Percentiles rank a stretch among this genome's conserved stretches.
Conservation (phyloP, 2,113 vertebrate genomes). For the Petromus typicus region DNA sequence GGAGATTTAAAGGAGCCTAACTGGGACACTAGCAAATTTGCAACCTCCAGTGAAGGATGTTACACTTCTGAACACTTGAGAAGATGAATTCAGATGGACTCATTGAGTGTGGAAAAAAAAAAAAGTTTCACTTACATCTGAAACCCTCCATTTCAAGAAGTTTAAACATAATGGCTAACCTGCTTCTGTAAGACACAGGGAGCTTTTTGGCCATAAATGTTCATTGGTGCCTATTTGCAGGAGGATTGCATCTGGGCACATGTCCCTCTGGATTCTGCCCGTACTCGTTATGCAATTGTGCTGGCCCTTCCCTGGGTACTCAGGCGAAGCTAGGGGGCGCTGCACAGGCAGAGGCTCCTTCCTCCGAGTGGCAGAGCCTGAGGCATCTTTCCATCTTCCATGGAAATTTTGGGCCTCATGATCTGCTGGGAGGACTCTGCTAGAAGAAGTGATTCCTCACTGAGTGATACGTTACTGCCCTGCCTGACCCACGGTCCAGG, state of each 20-base stretch:
- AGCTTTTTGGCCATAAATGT: neutral
- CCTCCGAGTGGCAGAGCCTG: neutral
- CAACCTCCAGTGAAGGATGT: constrained; percentile 53
- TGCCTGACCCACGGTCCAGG: neutral
- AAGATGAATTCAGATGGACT: neutral
- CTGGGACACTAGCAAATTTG: constrained; percentile 2
- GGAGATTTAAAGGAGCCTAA: constrained; percentile 8
- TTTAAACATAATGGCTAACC: neutral
- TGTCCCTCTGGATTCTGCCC: neutral
- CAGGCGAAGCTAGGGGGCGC: neutral
- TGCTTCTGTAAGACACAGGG: constrained; percentile 24
- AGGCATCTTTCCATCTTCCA: neutral
- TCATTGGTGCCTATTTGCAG: constrained; percentile 29
- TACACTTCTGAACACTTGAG: constrained; percentile 18
- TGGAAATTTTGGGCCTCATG: neutral
- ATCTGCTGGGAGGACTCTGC: neutral
- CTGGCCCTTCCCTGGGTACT: neutral
- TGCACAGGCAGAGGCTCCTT: no score
- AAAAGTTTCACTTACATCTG: neutral
- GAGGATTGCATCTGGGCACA: neutral
- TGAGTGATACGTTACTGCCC: neutral
- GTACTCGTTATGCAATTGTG: constrained; percentile 12
- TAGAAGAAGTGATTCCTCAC: neutral
- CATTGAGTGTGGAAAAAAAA: constrained; percentile 33
- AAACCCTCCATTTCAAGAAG: constrained; percentile 32